Conservation (phyloP, 1,140 invertebrate species). For the Vollenhovia emeryi region DNA sequence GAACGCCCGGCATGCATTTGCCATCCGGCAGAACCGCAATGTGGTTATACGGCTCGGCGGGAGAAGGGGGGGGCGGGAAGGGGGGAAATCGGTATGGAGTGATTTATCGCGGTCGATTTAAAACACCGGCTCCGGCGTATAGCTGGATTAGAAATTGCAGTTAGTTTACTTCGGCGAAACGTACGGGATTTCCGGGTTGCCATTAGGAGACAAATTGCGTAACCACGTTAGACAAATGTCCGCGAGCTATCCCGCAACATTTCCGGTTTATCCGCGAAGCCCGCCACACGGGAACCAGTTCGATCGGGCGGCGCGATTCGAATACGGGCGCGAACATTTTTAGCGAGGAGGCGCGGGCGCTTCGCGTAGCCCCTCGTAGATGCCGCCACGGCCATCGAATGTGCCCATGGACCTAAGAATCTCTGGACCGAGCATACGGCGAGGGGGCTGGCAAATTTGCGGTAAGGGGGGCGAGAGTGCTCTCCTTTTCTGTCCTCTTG, state of each 20-base stretch:
- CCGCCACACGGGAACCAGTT: conserved; percentile 49
- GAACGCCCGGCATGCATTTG: conserved; percentile 8
- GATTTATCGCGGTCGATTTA: conserved; percentile 49
- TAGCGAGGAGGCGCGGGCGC: not conserved
- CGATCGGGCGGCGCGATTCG: conserved; percentile 16
- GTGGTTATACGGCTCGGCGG: conserved; percentile 2
- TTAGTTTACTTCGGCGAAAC: conserved; percentile 57
- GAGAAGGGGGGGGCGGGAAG: too few relatives aligned
- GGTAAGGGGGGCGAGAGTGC: too few relatives aligned
- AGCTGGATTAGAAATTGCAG: conserved; percentile 64
- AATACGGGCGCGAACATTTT: conserved; percentile 46
- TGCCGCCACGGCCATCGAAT: conserved; percentile 40
- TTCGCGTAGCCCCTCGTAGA: not conserved
- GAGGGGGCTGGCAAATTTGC: too few relatives aligned
- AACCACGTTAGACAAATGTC: conserved; percentile 57
- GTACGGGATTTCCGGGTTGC: conserved; percentile 59
- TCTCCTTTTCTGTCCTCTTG: too few relatives aligned
- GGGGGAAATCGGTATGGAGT: conserved; percentile 39
- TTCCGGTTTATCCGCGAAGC: conserved; percentile 32
- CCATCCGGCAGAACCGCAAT: conserved; percentile 4
- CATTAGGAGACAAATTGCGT: conserved; percentile 64
- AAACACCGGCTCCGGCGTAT: conserved; percentile 23
- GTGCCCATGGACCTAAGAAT: too few relatives aligned
- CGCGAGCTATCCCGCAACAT: conserved; percentile 34
- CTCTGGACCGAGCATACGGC: too few relatives aligned